These are phyloP conservation scores for Melanostoma scalare DNA, from an alignment of 2,888 invertebrate species.

Conservation along the genomic window DNA sequence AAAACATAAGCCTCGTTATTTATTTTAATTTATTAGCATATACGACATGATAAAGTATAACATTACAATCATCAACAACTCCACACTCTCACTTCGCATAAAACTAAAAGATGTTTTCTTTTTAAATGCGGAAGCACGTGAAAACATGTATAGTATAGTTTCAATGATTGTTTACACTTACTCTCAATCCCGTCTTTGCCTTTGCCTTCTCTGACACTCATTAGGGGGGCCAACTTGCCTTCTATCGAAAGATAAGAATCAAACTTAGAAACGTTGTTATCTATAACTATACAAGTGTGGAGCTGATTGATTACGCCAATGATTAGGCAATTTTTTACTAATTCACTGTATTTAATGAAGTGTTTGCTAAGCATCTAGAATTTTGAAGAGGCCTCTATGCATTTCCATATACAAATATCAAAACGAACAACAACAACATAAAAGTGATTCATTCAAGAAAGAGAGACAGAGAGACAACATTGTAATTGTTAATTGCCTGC, in stretches of 20 bases:
- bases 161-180: neutral
- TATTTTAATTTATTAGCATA: no score
- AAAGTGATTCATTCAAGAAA: slow-evolving; percentile 48
- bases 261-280: slow-evolving; percentile 15
- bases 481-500: slow-evolving; percentile 47
- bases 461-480: neutral
- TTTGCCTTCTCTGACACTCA: neutral
- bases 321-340: slow-evolving; percentile 45
- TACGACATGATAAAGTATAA: no score
- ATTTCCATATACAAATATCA: neutral
- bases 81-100: neutral
- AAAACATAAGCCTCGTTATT: no score
- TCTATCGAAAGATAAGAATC: slow-evolving; percentile 13
- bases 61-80: no score
- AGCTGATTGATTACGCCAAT: slow-evolving; percentile 38
- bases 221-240: neutral
- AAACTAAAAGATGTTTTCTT: neutral
- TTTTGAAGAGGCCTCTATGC: slow-evolving; percentile 6
- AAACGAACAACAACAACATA: slow-evolving; percentile 25
- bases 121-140: slow-evolving; percentile 25
- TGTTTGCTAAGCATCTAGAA: slow-evolving; percentile 28
- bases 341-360: slow-evolving; percentile 45
- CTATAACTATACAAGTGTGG: slow-evolving; percentile 16
- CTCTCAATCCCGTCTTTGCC: slow-evolving; percentile 15
- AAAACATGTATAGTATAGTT: slow-evolving; percentile 25